Evolutionary conservation across 2,888 invertebrate genomes (phyloP).

Genomic region (Pollenia amentaria): DNA sequence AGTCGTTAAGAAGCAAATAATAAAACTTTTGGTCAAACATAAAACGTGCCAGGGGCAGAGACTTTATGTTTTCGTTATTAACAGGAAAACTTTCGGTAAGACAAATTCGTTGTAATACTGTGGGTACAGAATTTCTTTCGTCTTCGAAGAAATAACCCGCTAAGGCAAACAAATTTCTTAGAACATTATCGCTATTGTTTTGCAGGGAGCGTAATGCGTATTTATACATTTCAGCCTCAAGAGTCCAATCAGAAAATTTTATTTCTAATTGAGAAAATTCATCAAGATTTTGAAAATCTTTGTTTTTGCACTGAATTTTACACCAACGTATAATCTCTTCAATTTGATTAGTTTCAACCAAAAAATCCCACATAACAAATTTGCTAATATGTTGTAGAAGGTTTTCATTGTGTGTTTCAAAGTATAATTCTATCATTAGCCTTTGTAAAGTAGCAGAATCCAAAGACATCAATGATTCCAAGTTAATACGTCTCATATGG

Average conservation of each 20-base stretch:
- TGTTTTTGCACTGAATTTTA: conserved; percentile 27
- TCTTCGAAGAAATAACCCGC: conserved; percentile 87
- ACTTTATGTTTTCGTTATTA: conserved; percentile 78
- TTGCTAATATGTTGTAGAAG: conserved; percentile 82
- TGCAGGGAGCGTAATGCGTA: conserved; percentile 79
- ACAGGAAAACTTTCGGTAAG: conserved; percentile 80
- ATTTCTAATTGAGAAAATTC: conserved; percentile 74
- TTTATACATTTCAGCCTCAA: conserved; percentile 82
- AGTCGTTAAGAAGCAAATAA: conserved; percentile 79
- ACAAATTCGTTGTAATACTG: conserved; percentile 87
- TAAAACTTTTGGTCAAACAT: conserved; percentile 78
- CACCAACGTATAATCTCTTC: conserved; percentile 81
- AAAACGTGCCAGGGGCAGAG: conserved; percentile 78
- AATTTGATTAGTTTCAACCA: conserved; percentile 78
- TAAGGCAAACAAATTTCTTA: conserved; percentile 81
- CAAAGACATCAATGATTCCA: conserved; percentile 82
- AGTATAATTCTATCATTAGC: conserved; percentile 82
- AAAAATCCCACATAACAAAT: conserved; percentile 80
- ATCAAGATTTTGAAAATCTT: neutral
- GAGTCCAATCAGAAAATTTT: conserved; percentile 79
- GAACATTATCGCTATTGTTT: conserved; percentile 71
- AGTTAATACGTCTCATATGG: conserved; percentile 78
- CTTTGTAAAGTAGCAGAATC: conserved; percentile 79
- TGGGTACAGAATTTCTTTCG: conserved; percentile 86
- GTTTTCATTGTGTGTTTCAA: conserved; percentile 80